phyloP scores from a whole-genome alignment of 2,888 invertebrate genomes.

The Syritta pipiens region DNA sequence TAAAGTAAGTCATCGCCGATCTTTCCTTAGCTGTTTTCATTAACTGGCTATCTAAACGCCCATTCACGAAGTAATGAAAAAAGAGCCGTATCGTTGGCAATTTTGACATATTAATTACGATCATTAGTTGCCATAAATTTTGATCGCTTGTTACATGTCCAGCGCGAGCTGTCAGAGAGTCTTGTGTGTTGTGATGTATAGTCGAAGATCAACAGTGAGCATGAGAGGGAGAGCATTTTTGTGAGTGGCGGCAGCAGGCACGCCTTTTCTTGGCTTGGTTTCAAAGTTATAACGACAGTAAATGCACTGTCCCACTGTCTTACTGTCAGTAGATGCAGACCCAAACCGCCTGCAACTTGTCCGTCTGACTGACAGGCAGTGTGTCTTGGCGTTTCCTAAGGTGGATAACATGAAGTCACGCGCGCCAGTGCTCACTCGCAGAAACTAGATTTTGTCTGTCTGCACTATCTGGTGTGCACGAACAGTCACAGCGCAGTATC shows the following conservation, averaged over 20 bases:
- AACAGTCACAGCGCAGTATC: slow-evolving; percentile 36
- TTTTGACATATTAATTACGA: slow-evolving; percentile 72
- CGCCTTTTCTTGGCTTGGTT: slow-evolving; percentile 15
- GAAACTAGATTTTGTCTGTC: slow-evolving; percentile 46
- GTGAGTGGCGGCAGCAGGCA: slow-evolving; percentile 23
- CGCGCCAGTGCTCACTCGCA: slow-evolving; percentile 32
- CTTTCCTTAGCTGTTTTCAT: no score
- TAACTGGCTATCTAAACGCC: no score
- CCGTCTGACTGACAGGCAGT: slow-evolving; percentile 44
- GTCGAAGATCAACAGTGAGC: no score
- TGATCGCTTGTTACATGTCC: slow-evolving; percentile 68
- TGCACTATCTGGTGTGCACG: slow-evolving; percentile 30
- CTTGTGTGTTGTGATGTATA: slow-evolving; percentile 30
- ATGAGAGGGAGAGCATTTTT: slow-evolving; percentile 9
- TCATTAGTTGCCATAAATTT: slow-evolving; percentile 71
- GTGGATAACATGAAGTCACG: slow-evolving; percentile 38
- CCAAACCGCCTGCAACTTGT: slow-evolving; percentile 48
- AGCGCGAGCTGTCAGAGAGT: slow-evolving; percentile 53
- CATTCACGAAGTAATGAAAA: slow-evolving; percentile 40
- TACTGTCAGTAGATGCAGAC: slow-evolving; percentile 35
- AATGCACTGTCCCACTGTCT: slow-evolving; percentile 32
- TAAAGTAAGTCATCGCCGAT: no score
- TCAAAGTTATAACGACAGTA: slow-evolving; percentile 1
- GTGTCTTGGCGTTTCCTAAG: slow-evolving; percentile 25
- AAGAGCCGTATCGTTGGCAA: slow-evolving; percentile 70